Percentiles rank a stretch among this genome's conserved stretches.
Conservation (phyloP, 2,113 vertebrate genomes). For the Astur gentilis region DNA sequence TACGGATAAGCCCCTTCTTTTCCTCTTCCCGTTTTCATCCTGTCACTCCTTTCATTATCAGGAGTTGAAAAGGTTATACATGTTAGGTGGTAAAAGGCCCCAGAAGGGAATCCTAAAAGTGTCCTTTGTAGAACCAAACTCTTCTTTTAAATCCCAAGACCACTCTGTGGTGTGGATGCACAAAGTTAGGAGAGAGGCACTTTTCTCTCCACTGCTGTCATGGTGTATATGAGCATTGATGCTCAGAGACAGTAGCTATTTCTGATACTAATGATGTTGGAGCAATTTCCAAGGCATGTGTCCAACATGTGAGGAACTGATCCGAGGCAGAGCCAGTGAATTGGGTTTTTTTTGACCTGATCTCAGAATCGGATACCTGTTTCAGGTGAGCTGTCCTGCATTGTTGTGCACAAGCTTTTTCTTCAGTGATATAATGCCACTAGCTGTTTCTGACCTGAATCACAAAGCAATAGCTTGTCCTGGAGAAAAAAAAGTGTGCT, state of each 20-base stretch:
- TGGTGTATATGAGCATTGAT: neutral
- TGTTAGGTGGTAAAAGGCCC: neutral
- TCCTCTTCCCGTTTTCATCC: neutral
- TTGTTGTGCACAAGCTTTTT: neutral
- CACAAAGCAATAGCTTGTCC: neutral
- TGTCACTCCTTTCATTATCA: neutral
- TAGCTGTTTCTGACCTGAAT: neutral
- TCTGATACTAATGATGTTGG: neutral
- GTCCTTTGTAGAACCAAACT: neutral
- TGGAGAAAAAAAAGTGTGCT: neutral
- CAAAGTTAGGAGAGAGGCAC: neutral
- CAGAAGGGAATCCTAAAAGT: neutral
- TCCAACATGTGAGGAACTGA: neutral
- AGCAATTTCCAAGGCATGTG: neutral
- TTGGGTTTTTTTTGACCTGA: neutral
- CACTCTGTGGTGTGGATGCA: neutral
- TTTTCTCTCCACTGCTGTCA: rapidly evolving
- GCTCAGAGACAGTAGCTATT: neutral
- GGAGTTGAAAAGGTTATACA: neutral
- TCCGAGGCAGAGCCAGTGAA: neutral
- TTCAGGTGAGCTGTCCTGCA: neutral
- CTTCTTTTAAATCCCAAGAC: neutral
- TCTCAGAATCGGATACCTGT: neutral
- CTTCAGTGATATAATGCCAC: neutral
- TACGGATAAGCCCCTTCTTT: neutral